Base-by-base conservation (phyloP, 1,140 invertebrate species). In the Drosophila lini region DNA sequence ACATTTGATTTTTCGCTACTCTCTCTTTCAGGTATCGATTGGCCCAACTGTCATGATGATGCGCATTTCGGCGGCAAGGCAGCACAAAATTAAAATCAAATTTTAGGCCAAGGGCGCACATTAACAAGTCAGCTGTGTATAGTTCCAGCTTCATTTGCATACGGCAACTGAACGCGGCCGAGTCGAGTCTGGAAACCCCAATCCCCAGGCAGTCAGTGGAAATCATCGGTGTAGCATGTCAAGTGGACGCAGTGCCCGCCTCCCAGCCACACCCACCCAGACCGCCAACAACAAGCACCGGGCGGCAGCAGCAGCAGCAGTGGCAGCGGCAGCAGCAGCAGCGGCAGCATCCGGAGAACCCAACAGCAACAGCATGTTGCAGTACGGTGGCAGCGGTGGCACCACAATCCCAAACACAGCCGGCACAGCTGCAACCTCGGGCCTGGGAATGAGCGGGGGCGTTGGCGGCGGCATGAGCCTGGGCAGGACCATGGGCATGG, bases 211-310 rank as follows among this genome's bases (percentile, higher is more conserved):
- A 68, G 62, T 36, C 50, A 64, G 44, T 67, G 64, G 25, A 60
- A 82, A 83, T 47, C 57, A 83, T 60, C 48, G 53, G 71, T 77
- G 58, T 88, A 88, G 84, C 82, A 92, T 92, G 91, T 91, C 91
- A 84, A 92, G 91, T 86, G 91, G 91, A 78, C 92, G 91, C 61
- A 92, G 92, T 60, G 92, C 91, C 70, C 80, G 92, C 48, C 80
- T 92, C 44, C 92, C 91, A 67, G 86, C 91, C 62, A 92, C 88
- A 71, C 91, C 91, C 80, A 92, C 86, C 65, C 90, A 92, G 19
- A 88, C 74, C 77, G 80, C 79, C 69, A 86, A 91, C 76, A 84
- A 78, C 65, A 85, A 82, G 52, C 74, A 85, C 7, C 67, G 85
- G 58, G 70, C 58, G 59, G 68, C 82, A 71, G 74, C 74, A 55